A percentile compares a stretch with the other conserved stretches of the same genome.
Evolutionary conservation across 2,113 vertebrate genomes (phyloP).

Genomic region (Zosterops hypoxanthus): DNA sequence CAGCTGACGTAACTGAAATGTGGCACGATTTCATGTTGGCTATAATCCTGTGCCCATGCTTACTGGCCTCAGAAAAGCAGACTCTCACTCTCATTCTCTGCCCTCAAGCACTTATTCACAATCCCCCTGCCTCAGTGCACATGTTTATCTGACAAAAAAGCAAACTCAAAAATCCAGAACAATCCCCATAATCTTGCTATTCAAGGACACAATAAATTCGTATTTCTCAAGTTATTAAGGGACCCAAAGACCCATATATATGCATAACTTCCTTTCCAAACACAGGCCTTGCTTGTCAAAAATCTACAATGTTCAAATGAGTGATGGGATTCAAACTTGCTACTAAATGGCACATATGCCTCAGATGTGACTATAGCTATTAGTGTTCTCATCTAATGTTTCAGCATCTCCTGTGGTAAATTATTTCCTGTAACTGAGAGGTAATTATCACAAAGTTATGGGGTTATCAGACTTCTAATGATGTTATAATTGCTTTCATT

Average conservation of each 20-base stretch:
- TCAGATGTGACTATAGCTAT: neutral
- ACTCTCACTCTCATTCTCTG: neutral
- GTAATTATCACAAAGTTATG: conserved; percentile 38
- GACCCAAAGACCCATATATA: neutral
- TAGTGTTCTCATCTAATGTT: neutral
- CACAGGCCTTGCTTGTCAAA: neutral
- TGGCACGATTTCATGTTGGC: neutral
- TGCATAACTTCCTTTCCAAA: neutral
- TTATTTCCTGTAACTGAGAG: conserved; percentile 13
- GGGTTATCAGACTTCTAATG: conserved; percentile 40
- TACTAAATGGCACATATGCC: neutral
- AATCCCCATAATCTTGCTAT: neutral
- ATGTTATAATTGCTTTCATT: conserved; percentile 23
- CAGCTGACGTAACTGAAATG: neutral
- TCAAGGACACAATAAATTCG: neutral
- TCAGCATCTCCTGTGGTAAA: neutral
- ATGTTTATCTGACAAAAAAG: neutral
- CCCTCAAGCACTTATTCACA: neutral
- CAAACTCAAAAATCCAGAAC: neutral
- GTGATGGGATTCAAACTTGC: neutral
- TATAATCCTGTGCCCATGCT: neutral
- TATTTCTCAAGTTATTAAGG: neutral
- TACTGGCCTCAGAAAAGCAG: neutral
- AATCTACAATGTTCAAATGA: neutral
- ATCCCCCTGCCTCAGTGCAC: neutral